These are phyloP conservation scores for Acholoe squamosa DNA, from an alignment of 2,888 invertebrate species.

Conservation along the genomic window DNA sequence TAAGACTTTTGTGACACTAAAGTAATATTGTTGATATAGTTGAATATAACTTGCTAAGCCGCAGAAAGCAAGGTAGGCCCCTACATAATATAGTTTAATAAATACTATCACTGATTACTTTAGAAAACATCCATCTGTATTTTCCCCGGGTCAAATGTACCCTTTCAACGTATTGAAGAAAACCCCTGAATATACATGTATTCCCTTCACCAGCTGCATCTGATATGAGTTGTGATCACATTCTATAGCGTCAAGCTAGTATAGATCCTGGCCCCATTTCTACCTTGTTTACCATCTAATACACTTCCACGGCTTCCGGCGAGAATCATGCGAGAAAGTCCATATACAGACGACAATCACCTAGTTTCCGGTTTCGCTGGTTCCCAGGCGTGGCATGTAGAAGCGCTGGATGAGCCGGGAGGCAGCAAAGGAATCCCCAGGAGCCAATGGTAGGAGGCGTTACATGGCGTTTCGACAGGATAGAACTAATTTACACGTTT, in stretches of 20 bases:
- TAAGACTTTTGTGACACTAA: not conserved
- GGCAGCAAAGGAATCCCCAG: not conserved
- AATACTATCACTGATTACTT: too few relatives aligned
- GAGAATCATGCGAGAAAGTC: not conserved
- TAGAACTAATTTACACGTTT: slow-evolving; percentile 36
- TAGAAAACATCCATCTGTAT: too few relatives aligned
- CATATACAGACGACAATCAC: slow-evolving; percentile 15
- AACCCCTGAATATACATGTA: too few relatives aligned
- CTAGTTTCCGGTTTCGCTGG: not conserved
- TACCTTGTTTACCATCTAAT: not conserved
- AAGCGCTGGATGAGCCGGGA: not conserved
- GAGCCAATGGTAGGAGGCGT: slow-evolving; percentile 3
- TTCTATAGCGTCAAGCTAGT: too few relatives aligned
- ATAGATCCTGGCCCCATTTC: not conserved
- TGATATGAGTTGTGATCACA: too few relatives aligned
- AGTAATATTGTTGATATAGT: not conserved
- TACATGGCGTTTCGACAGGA: not conserved
- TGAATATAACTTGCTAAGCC: too few relatives aligned
- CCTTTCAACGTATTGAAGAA: too few relatives aligned
- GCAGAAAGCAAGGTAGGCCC: too few relatives aligned
- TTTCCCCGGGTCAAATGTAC: too few relatives aligned
- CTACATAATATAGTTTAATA: too few relatives aligned
- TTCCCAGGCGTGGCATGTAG: not conserved
- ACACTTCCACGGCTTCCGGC: not conserved
- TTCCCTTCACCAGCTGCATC: too few relatives aligned